Evolutionary conservation across 2,888 invertebrate genomes (phyloP).

Genomic region (Morpho helenor): DNA sequence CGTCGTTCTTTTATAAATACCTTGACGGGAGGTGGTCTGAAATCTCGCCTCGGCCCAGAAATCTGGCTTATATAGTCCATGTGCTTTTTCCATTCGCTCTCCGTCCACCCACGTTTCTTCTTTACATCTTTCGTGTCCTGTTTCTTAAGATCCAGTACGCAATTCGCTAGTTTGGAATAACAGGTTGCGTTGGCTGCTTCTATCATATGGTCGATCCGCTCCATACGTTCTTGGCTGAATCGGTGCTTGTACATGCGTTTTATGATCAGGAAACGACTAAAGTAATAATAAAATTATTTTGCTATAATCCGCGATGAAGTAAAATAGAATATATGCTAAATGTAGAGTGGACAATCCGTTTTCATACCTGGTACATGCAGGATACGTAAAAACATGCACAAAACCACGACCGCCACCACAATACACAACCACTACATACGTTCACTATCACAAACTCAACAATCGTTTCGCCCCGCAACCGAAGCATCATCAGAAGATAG

Average conservation of each 20-base stretch:
- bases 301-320: no score
- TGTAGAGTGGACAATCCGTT: no score
- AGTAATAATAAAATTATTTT: constrained; percentile 5
- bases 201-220: constrained; percentile 57
- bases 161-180: constrained; percentile 63
- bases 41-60: constrained; percentile 48
- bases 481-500: no score
- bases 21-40: constrained; percentile 38
- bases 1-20: constrained; percentile 30
- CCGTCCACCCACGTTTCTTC: constrained; percentile 58
- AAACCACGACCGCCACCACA: no score
- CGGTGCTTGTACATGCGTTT: constrained; percentile 51
- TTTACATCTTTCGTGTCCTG: constrained; percentile 49
- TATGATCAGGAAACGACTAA: constrained; percentile 50
- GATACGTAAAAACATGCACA: no score
- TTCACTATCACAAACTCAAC: no score
- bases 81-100: constrained; percentile 68
- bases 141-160: constrained; percentile 55
- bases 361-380: no score
- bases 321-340: no score
- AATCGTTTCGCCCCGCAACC: no score
- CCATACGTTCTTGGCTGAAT: constrained; percentile 50
- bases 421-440: no score
- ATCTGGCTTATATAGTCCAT: constrained; percentile 66
- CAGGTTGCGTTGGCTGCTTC: constrained; percentile 55